These are phyloP conservation scores for Cephus pygmeus DNA, from an alignment of 2,888 invertebrate genomes.

Conservation along the genomic window DNA sequence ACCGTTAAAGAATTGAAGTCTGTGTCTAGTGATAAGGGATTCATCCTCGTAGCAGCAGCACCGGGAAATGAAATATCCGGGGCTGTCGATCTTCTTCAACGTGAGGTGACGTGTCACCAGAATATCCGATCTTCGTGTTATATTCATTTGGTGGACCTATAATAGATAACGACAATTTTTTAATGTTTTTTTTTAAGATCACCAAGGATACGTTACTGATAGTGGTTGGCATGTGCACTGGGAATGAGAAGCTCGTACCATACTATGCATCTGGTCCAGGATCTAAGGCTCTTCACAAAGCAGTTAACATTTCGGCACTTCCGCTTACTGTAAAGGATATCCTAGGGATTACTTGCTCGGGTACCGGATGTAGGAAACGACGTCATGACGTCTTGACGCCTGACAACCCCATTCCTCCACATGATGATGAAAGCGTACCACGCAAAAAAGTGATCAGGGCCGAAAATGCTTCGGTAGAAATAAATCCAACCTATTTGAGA, in stretches of 20 bases:
- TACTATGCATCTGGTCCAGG: slow-evolving; percentile 48
- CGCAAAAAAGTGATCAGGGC: slow-evolving; percentile 26
- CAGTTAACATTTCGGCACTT: slow-evolving; percentile 36
- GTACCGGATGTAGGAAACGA: slow-evolving; percentile 24
- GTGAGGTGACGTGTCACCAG: slow-evolving; percentile 33
- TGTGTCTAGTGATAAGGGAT: slow-evolving; percentile 41
- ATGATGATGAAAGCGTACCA: neutral
- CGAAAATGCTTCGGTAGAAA: slow-evolving; percentile 23
- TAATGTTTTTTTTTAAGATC: neutral
- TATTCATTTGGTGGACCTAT: neutral
- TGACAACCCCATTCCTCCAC: neutral
- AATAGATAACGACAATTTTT: neutral
- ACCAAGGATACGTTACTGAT: slow-evolving; percentile 44
- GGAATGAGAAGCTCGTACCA: slow-evolving; percentile 27
- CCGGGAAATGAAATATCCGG: slow-evolving; percentile 31
- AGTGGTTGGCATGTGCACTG: slow-evolving; percentile 25
- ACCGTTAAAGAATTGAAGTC: slow-evolving; percentile 38
- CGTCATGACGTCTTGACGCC: slow-evolving; percentile 9
- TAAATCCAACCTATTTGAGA: slow-evolving; percentile 3
- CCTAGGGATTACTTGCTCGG: slow-evolving; percentile 27
- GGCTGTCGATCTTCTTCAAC: slow-evolving; percentile 34
- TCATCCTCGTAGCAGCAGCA: slow-evolving; percentile 38
- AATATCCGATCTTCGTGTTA: neutral
- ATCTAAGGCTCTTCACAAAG: slow-evolving; percentile 27
- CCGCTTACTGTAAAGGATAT: slow-evolving; percentile 29